Percentiles rank a stretch among this genome's conserved stretches.
phyloP scores from a whole-genome alignment of 2,113 vertebrate species.

The Panurus biarmicus region DNA sequence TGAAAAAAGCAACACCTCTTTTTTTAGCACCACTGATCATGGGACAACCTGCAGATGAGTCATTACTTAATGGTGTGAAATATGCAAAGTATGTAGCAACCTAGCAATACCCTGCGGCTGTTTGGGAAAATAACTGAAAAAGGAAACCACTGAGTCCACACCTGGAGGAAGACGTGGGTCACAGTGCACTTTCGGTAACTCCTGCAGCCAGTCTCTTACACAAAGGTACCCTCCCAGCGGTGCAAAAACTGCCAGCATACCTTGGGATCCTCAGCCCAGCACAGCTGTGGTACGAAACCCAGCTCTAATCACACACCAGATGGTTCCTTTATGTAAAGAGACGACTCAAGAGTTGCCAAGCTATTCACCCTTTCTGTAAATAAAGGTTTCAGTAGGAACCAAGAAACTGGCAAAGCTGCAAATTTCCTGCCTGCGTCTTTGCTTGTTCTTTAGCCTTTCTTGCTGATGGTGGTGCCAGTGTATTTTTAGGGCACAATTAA shows the following conservation, averaged over 20 bases:
- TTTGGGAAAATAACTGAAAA: not conserved
- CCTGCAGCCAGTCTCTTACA: not conserved
- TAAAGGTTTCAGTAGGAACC: constrained; percentile 2
- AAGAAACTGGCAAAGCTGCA: constrained; percentile 11
- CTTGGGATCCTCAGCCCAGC: not conserved
- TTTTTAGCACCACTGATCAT: not conserved
- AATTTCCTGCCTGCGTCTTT: not conserved
- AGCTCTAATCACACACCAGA: constrained; percentile 34
- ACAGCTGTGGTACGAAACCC: not conserved
- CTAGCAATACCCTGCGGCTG: not conserved
- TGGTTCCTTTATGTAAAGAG: constrained; percentile 40
- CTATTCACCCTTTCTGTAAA: constrained; percentile 58
- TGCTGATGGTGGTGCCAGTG: not conserved
- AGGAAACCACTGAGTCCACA: not conserved
- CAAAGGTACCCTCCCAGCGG: not conserved
- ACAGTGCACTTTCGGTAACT: not conserved
- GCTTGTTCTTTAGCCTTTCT: constrained; percentile 1
- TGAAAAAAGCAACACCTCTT: not conserved
- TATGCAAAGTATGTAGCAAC: not conserved
- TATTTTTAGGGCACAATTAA: constrained; percentile 1
- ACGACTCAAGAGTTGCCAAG: constrained; percentile 37
- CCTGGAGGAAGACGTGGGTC: not conserved
- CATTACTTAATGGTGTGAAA: not conserved
- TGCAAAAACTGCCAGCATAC: not conserved
- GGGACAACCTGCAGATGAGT: not conserved